A percentile compares a stretch with the other conserved stretches of the same genome.
Conservation (phyloP, 2,113 vertebrate species). For the Poeciliopsis retropinna region DNA sequence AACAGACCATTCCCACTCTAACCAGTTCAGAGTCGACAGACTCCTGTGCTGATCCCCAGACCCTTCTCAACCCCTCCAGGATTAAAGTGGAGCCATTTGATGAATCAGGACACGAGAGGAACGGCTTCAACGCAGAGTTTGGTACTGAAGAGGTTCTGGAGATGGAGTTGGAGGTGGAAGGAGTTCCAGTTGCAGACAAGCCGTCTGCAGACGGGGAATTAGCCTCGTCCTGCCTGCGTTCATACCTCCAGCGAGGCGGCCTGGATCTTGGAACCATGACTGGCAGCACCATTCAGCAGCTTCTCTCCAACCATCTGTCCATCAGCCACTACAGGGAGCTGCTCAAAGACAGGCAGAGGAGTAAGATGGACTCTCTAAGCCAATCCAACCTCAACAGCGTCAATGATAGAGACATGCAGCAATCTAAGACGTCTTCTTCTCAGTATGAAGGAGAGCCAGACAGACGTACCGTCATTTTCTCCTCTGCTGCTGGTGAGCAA, state of each 20-base stretch:
- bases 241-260: slow-evolving; percentile 88
- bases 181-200: slow-evolving; percentile 83
- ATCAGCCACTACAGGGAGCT: slow-evolving; percentile 79
- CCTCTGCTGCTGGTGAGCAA: slow-evolving; percentile 86
- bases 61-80: slow-evolving; percentile 79
- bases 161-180: slow-evolving; percentile 86
- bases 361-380: slow-evolving; percentile 86
- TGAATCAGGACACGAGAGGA: slow-evolving; percentile 69
- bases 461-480: slow-evolving; percentile 94
- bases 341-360: slow-evolving; percentile 55
- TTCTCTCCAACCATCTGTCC: slow-evolving; percentile 86
- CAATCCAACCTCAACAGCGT: slow-evolving; percentile 79
- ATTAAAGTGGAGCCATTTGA: slow-evolving; percentile 89
- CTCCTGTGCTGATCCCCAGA: slow-evolving; percentile 13
- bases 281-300: slow-evolving; percentile 83
- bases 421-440: slow-evolving; percentile 83
- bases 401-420: slow-evolving; percentile 73
- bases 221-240: slow-evolving; percentile 87
- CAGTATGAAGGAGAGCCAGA: slow-evolving; percentile 90
- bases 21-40: slow-evolving; percentile 60
- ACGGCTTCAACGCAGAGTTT: slow-evolving; percentile 85
- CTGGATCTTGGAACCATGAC: slow-evolving; percentile 75
- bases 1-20: slow-evolving; percentile 85
- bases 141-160: slow-evolving; percentile 85
- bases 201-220: slow-evolving; percentile 72